Evolutionary conservation across 2,888 invertebrate genomes (phyloP).

Genomic region (Rhogogaster chlorosoma): DNA sequence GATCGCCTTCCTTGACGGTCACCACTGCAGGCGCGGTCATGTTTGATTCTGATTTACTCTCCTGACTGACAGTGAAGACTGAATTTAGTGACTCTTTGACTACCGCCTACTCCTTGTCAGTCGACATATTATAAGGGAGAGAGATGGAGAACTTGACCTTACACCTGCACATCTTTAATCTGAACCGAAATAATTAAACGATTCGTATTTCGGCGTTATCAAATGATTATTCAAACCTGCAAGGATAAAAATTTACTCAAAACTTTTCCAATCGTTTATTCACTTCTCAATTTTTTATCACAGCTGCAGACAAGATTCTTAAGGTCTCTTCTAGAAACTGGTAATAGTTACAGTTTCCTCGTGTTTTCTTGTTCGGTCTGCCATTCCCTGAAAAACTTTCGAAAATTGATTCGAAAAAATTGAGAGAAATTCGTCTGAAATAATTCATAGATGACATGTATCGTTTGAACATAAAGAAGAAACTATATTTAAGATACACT

Average conservation of each 20-base stretch:
- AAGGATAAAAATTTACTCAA: background rate
- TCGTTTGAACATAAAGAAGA: no score
- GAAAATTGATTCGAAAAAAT: background rate
- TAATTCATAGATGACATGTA: no score
- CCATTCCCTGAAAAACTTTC: background rate
- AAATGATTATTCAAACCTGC: background rate
- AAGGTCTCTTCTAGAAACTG: no score
- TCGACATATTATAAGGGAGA: background rate
- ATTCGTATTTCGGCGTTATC: background rate
- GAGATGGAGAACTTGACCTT: background rate
- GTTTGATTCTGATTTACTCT: conserved; percentile 49
- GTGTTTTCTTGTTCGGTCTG: no score
- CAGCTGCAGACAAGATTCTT: background rate
- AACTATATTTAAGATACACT: no score
- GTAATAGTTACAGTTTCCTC: no score
- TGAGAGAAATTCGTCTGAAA: no score
- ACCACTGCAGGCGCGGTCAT: conserved; percentile 66
- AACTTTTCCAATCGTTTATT: background rate
- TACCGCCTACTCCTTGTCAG: background rate
- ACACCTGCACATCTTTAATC: background rate
- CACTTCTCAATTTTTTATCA: background rate
- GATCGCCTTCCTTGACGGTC: conserved; percentile 67
- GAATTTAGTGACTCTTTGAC: background rate
- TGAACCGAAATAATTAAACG: background rate
- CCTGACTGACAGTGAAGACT: conserved; percentile 4